A percentile compares a stretch with the other conserved stretches of the same genome.
These are phyloP conservation scores for Drosophila pachea DNA, from an alignment of 1,140 invertebrate genomes.

Conservation along the genomic window DNA sequence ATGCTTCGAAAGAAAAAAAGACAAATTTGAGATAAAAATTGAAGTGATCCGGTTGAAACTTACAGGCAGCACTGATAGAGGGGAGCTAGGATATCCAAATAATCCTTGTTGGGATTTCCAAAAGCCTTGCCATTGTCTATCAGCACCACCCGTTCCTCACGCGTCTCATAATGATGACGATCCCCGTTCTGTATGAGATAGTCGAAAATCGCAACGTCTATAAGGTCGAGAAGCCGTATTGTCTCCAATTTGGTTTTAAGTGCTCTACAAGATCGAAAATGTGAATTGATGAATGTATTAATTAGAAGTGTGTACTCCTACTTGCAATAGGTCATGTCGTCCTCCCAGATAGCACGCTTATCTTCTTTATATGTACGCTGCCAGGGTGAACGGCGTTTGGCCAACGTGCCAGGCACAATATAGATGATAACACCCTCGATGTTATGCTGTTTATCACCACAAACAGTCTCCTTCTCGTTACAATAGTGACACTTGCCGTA, in stretches of 20 bases:
- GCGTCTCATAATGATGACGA: slow-evolving; percentile 93
- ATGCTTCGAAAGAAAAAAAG: slow-evolving; percentile 81
- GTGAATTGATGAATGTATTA: neutral
- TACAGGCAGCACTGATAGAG: slow-evolving; percentile 94
- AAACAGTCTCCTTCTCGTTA: slow-evolving; percentile 88
- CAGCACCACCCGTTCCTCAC: slow-evolving; percentile 87
- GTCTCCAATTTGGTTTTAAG: slow-evolving; percentile 80
- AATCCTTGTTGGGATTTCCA: slow-evolving; percentile 90
- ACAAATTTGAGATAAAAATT: neutral
- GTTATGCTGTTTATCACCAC: slow-evolving; percentile 84
- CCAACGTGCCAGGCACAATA: slow-evolving; percentile 86
- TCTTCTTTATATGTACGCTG: slow-evolving; percentile 90
- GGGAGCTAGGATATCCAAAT: slow-evolving; percentile 91
- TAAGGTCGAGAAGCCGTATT: slow-evolving; percentile 88
- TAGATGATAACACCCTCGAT: slow-evolving; percentile 92
- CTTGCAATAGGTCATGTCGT: slow-evolving; percentile 88
- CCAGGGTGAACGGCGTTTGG: slow-evolving; percentile 91
- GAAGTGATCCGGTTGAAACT: slow-evolving; percentile 77
- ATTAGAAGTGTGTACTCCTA: slow-evolving; percentile 47
- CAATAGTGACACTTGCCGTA: slow-evolving; percentile 96
- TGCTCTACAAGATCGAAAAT: slow-evolving; percentile 72
- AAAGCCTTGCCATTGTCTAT: slow-evolving; percentile 97
- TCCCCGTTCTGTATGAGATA: slow-evolving; percentile 97
- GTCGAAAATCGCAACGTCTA: slow-evolving; percentile 94
- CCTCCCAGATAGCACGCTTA: slow-evolving; percentile 89